phyloP scores from a whole-genome alignment of 2,888 invertebrate species.

The Sesia bembeciformis region DNA sequence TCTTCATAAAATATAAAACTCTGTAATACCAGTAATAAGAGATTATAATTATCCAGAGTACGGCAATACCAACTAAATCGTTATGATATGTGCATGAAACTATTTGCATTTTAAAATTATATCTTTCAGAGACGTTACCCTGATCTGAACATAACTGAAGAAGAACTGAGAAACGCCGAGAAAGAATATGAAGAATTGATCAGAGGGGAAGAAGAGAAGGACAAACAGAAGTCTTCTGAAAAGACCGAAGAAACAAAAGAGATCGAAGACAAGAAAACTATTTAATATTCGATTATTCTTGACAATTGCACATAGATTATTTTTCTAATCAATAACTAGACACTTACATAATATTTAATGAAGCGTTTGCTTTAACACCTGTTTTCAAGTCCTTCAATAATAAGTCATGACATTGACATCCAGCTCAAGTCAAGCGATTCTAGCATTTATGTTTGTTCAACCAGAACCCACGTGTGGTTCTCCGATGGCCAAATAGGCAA shows the following conservation, averaged over 20 bases:
- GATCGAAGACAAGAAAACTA: constrained; percentile 34
- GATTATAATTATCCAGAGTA: too few species aligned
- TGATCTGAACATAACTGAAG: constrained; percentile 56
- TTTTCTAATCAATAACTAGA: not conserved
- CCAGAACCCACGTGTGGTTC: too few species aligned
- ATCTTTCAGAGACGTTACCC: constrained; percentile 53
- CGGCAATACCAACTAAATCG: too few species aligned
- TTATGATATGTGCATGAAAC: too few species aligned
- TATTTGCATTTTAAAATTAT: not conserved
- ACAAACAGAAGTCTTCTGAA: constrained; percentile 10
- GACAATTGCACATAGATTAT: not conserved
- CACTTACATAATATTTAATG: not conserved
- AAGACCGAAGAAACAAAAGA: constrained; percentile 10
- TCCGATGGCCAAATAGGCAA: too few species aligned
- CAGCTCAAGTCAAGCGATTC: too few species aligned
- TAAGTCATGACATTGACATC: too few species aligned
- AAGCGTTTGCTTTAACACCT: not conserved
- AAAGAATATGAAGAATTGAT: constrained; percentile 49
- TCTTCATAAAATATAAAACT: too few species aligned
- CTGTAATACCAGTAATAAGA: too few species aligned
- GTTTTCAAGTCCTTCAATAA: too few species aligned
- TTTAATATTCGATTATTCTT: constrained; percentile 11
- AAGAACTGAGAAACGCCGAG: constrained; percentile 55
- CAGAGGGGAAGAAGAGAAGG: constrained; percentile 32
- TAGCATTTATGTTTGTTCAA: too few species aligned